Evolutionary conservation across 2,888 invertebrate genomes (phyloP).

Genomic region (Drosophila rellima): DNA sequence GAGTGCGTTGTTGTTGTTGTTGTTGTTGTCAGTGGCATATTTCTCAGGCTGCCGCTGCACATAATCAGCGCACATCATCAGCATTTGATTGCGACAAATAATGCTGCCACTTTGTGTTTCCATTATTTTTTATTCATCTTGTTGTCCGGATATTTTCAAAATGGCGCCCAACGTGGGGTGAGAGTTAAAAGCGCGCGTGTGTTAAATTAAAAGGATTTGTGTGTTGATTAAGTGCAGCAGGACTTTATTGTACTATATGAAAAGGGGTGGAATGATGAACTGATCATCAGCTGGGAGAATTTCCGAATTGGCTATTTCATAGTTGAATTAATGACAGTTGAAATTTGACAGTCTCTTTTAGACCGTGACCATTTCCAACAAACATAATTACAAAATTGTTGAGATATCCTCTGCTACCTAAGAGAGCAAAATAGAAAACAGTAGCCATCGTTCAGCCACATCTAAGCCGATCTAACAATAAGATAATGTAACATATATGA

Average conservation of each 20-base stretch:
- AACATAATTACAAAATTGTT: background rate
- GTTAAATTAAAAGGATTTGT: conserved; percentile 82
- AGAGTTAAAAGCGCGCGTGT: conserved; percentile 60
- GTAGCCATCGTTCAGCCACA: conserved; percentile 61
- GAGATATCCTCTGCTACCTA: conserved; percentile 17
- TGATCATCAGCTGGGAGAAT: conserved; percentile 5
- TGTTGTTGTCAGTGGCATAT: conserved; percentile 51
- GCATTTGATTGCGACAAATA: conserved; percentile 85
- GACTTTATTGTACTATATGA: conserved; percentile 14
- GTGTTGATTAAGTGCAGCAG: conserved; percentile 76
- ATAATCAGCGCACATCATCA: conserved; percentile 84
- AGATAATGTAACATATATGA: conserved; percentile 79
- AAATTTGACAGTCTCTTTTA: conserved; percentile 4
- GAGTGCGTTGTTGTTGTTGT: conserved; percentile 14
- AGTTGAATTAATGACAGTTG: conserved; percentile 23
- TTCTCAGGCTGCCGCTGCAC: conserved; percentile 67
- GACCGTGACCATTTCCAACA: background rate
- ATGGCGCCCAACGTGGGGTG: conserved; percentile 58
- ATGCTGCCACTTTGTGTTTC: conserved; percentile 84
- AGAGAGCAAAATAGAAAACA: conserved; percentile 22
- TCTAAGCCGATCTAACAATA: conserved; percentile 74
- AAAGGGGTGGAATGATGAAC: conserved; percentile 24
- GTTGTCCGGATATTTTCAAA: conserved; percentile 39
- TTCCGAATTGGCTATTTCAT: conserved; percentile 8
- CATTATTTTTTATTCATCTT: conserved; percentile 12